Base-by-base conservation (phyloP, 2,797 vertebrate species). In the Sebastes paucispinis region DNA sequence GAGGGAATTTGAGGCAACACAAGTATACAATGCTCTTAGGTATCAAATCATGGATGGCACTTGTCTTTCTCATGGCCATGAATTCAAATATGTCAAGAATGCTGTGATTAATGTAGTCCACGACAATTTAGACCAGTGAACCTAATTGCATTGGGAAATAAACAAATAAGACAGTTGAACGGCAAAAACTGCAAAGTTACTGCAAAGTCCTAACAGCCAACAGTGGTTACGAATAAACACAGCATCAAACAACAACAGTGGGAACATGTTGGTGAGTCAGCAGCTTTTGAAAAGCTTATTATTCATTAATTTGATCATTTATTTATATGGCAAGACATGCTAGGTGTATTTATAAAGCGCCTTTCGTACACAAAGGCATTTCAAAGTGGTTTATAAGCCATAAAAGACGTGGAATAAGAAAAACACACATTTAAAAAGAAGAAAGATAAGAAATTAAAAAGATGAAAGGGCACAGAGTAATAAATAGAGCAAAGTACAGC, bases 271-370 rank as follows among this genome's bases (percentile, higher is more conserved):
- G 58, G 43, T 29, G 69, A 69, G 31, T 77, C 69, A 73, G 63
- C 64, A 65, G 39, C 27, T 29, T 80, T 39, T 64, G 16, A 52
- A 75, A 57, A 60, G 43, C 64, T 47, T 69, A 34, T 59, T 29
- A 64, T 64, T 69, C 52, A 62, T 73, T 58, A 10, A 64, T 52
- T 59, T 67, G 55, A 69, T 58, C 20, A 68, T 52, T 59, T 67
- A 68, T 59, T 63, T 29, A 63, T 60, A 65, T 60, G 31, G 36
- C 4, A n/a, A 34, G 60, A 22, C 9, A 59, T 73, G 22, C 27
- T 22, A 69, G 62, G 32, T 47, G 32, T 57, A 58, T 69, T 76
- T 75, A 47, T 34, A 22, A 77, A 57, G 22, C 22, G 1, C 13
- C 16, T 70, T 66, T 68, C 22, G 52, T 24, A 29, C 32, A 67